Evolutionary conservation across 2,113 vertebrate species (phyloP), one percentile per base, ranked within the genome.

Genomic region (Gavialis gangeticus): DNA sequence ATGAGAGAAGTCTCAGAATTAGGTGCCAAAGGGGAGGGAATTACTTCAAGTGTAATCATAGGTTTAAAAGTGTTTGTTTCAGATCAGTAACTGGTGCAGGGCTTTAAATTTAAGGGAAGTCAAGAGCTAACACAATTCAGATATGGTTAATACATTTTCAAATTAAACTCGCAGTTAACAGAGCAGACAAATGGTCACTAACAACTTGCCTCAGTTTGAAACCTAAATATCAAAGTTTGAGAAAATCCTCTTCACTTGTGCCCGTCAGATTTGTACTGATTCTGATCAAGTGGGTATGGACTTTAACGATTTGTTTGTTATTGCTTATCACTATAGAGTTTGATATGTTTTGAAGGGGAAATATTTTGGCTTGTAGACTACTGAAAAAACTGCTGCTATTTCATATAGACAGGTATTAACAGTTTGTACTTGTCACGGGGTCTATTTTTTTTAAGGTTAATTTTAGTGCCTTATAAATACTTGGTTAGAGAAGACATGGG

Each of bases 391-490:
- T 85, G 94, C 95, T 96, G 92, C 93, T 96, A 88, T 94, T 92
- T 85, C 69, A 24, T 78, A 66, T 57, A 94, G 88, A 71, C 90
- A 94, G 85, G 67, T 82, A 88, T 91, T 78, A 37, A 60, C 25
- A 14, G 12, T 57, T 76, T 90, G 69, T 59, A 56, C 60, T 92
- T 16, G 3, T 73, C 19, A n/a, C 89, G 71, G 30, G n/a, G 19
- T 92, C 90, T 82, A 5, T 91, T 88, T 81, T 78, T 87, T 28
- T 30, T 66, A 59, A 94, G 93, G 79, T 96, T 97, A 80, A 96
- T 96, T 97, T 96, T 91, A 97, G 97, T 97, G 97, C 97, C 97
- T 97, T 97, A 96, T 60, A 73, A 95, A 79, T 88, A 91, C 92
- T 89, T 77, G 84, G 84, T 87, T 96, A 92, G 91, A 94, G 82